A percentile compares a stretch with the other conserved stretches of the same genome.
Conservation (phyloP, 23 tunicate species). For the Oikopleura vanhoeffeni region DNA sequence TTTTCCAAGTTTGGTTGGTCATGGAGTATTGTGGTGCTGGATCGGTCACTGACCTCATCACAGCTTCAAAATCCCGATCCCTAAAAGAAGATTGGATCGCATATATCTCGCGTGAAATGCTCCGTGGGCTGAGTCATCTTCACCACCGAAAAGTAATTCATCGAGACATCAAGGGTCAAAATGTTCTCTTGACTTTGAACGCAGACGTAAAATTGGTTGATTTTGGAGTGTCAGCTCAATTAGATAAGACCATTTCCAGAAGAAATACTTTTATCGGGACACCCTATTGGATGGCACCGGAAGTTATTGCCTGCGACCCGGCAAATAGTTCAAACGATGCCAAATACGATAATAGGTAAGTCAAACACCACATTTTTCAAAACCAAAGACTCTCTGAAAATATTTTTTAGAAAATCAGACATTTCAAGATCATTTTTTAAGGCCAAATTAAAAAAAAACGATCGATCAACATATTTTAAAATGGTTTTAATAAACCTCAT, state of each 20-base stretch:
- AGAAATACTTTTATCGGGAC: conserved; percentile 97
- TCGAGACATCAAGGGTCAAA: conserved; percentile 96
- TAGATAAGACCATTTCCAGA: conserved; percentile 81
- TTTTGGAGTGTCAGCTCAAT: conserved; percentile 94
- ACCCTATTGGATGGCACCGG: conserved; percentile 99
- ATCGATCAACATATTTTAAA: no score
- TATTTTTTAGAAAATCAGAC: no score
- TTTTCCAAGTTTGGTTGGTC: conserved; percentile 41
- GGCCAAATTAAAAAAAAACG: no score
- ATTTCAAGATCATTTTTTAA: no score
- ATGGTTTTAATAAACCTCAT: no score
- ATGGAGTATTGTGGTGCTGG: conserved; percentile 99
- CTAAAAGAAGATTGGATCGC: conserved; percentile 95
- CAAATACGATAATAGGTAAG: no score
- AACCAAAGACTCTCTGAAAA: no score
- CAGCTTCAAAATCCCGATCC: conserved; percentile 62
- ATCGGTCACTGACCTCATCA: conserved; percentile 86
- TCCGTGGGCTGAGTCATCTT: conserved; percentile 87
- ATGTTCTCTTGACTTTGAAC: conserved; percentile 78
- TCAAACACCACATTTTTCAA: no score
- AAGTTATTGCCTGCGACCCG: conserved; percentile 93
- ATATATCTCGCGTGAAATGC: conserved; percentile 79
- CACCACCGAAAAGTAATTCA: conserved; percentile 94
- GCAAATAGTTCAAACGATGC: background rate
- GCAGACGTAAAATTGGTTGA: conserved; percentile 95